phyloP scores from a whole-genome alignment of 1,140 invertebrate genomes.

The Diorhabda sublineata region DNA sequence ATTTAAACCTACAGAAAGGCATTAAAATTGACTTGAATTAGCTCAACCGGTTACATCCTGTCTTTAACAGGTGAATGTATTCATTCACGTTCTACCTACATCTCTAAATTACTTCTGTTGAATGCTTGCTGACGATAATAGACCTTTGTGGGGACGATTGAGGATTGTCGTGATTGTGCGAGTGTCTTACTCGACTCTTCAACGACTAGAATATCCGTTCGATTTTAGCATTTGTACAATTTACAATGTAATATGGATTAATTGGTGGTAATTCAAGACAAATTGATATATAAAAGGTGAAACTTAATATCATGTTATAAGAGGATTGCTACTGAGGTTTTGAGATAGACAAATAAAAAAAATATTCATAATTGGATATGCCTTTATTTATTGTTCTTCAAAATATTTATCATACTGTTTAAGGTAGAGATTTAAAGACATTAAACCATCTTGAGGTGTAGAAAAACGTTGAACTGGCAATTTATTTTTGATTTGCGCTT shows the following conservation, averaged over 20 bases:
- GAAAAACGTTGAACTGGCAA: no score
- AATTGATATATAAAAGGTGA: no score
- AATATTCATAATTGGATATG: no score
- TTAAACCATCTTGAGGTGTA: no score
- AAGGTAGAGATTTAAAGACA: no score
- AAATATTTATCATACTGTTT: no score
- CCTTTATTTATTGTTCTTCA: no score
- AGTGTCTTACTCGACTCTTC: neutral
- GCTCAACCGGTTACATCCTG: constrained; percentile 19
- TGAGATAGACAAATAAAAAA: no score
- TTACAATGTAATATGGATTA: neutral
- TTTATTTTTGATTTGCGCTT: no score
- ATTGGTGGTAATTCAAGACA: no score
- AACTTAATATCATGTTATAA: no score
- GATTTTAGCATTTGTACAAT: neutral
- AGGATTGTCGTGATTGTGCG: neutral
- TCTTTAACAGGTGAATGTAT: constrained; percentile 18
- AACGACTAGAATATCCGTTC: neutral
- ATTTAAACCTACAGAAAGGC: constrained; percentile 18
- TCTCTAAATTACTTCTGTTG: constrained; percentile 15
- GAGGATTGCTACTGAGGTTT: no score
- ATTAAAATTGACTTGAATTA: constrained; percentile 15
- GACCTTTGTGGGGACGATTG: constrained; percentile 9
- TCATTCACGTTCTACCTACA: constrained; percentile 19
- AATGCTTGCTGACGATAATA: constrained; percentile 8